These are phyloP conservation scores for Eonycteris spelaea DNA, from an alignment of 2,113 vertebrate genomes.

Conservation along the genomic window DNA sequence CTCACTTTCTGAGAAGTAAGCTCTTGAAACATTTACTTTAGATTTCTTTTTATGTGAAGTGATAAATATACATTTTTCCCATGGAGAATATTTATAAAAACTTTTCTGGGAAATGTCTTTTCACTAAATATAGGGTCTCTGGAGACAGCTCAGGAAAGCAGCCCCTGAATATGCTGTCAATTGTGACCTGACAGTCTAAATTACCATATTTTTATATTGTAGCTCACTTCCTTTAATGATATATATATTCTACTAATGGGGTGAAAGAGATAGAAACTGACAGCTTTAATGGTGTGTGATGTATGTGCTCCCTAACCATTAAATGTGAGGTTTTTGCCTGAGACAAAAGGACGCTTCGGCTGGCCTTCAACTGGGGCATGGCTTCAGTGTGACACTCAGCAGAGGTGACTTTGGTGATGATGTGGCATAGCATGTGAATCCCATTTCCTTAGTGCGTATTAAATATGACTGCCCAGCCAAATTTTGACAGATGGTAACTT, in stretches of 20 bases:
- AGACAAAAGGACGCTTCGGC: background rate
- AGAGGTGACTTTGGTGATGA: background rate
- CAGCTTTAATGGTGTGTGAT: constrained; percentile 59
- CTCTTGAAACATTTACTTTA: constrained; percentile 56
- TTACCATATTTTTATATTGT: constrained; percentile 45
- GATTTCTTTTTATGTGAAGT: constrained; percentile 54
- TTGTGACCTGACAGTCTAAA: constrained; percentile 44
- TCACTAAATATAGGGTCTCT: constrained; percentile 72
- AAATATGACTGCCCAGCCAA: background rate
- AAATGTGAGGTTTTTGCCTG: background rate
- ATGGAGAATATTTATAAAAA: constrained; percentile 76
- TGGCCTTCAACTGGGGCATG: background rate
- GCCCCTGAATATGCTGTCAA: background rate
- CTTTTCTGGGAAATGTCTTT: constrained; percentile 77
- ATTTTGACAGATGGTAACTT: constrained; percentile 31
- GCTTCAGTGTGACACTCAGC: background rate
- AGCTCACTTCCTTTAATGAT: constrained; percentile 67
- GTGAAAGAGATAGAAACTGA: constrained; percentile 38
- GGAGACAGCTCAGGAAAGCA: constrained; percentile 19
- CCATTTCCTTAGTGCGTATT: background rate
- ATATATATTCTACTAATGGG: constrained; percentile 68
- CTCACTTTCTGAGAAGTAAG: constrained; percentile 63
- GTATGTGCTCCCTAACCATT: background rate
- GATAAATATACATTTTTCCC: constrained; percentile 73
- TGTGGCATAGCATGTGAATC: background rate